Evolutionary conservation across 2,888 invertebrate species (phyloP), one percentile per base, ranked within the genome.

Genomic region (Tipula vernalis): DNA sequence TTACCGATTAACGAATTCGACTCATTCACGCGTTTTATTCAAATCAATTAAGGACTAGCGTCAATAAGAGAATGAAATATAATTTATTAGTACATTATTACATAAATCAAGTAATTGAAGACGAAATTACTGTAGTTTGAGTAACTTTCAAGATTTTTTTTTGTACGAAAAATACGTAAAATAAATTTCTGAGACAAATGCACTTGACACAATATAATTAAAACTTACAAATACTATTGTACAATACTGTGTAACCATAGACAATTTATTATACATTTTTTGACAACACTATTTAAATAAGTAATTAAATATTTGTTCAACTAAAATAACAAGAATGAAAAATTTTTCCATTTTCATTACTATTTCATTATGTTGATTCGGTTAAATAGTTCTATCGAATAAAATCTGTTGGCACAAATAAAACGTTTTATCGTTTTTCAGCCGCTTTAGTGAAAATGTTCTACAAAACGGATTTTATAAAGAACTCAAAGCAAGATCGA

Each of bases 391-490:
- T 71, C 71, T 28, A 71, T 71, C 28, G 28, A 71, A 3, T 71
- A 10, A 71, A 28, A 71, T 71, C 71, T 28, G 18, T 71, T 28
- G 71, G 28, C 28, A 13, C 71, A 71, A 71, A 28, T 71, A 28
- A 71, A 71, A 28, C 71, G 71, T 18, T 51, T n/a, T 51, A 12
- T 10, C 6, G 8, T 28, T 28, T 6, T 71, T 18, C 83, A 36
- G 41, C 57, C 86, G 28, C 0, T 28, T 28, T 39, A 39, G 39
- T 71, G 39, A 86, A 86, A 86, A 88, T 88, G 88, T 86, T 88
- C 10, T 88, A 88, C 85, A 83, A 87, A n/a, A 87, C 87, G 15
- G 88, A 88, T 18, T 88, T 88, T 57, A 84, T 15, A 39, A 87
- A 84, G 36, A 71, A 13, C 36, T 10, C 42, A 42, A 15, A 18